A percentile compares a stretch with the other conserved stretches of the same genome.
phyloP scores from a whole-genome alignment of 1,140 invertebrate species.

The Manduca sexta region DNA sequence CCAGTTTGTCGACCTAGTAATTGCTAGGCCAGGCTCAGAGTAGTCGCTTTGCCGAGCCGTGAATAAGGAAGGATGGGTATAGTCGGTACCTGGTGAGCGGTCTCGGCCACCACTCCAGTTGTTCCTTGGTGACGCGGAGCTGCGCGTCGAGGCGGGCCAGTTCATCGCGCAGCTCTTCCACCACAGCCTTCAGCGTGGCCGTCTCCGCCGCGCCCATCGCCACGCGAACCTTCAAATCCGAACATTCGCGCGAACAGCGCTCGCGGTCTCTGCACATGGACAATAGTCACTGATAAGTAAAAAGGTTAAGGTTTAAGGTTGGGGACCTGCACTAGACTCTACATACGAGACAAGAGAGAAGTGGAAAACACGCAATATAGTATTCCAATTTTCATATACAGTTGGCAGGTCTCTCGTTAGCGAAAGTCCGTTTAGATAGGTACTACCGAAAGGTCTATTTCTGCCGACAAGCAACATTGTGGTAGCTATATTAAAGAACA shows the following conservation, averaged over 20 bases:
- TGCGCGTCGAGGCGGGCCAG: slow-evolving; percentile 17
- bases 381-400: too few relatives aligned
- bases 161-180: slow-evolving; percentile 21
- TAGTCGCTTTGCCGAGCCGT: too few relatives aligned
- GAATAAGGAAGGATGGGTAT: too few relatives aligned
- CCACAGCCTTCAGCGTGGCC: slow-evolving; percentile 10
- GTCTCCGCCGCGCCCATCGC: slow-evolving; percentile 16
- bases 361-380: too few relatives aligned
- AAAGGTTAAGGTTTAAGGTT: not conserved
- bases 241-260: slow-evolving; percentile 19
- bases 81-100: slow-evolving; percentile 30
- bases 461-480: too few relatives aligned
- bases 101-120: slow-evolving; percentile 38
- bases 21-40: too few relatives aligned
- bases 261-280: slow-evolving; percentile 21
- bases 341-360: too few relatives aligned
- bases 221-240: slow-evolving; percentile 18
- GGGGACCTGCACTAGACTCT: not conserved
- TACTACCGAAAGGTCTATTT: too few relatives aligned
- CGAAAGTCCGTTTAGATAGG: too few relatives aligned
- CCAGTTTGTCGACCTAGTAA: too few relatives aligned
- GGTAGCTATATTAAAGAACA: too few relatives aligned
- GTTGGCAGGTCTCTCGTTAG: too few relatives aligned
- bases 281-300: not conserved
- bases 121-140: slow-evolving; percentile 22